Evolutionary conservation across 2,113 vertebrate species (phyloP).

Genomic region (Stigmatopora nigra): DNA sequence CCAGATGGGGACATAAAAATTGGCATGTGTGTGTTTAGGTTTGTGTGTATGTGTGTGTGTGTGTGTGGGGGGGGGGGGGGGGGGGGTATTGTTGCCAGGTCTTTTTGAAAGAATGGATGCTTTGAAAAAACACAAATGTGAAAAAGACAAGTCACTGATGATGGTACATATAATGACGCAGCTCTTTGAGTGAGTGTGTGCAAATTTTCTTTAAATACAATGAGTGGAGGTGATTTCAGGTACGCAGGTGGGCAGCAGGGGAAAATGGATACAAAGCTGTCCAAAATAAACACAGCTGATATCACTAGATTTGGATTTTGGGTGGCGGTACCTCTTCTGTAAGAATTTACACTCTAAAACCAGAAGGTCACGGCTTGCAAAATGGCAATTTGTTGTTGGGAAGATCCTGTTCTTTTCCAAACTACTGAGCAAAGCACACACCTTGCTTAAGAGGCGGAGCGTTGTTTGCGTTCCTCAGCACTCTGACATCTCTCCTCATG

Average conservation of each 20-base stretch:
- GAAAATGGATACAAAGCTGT: constrained; percentile 47
- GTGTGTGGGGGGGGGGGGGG: no score
- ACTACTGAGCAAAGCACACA: not conserved
- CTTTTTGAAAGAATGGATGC: constrained; percentile 47
- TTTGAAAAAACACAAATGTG: constrained; percentile 53
- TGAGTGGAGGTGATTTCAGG: constrained; percentile 47
- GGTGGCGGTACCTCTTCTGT: not conserved
- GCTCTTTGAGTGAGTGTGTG: constrained; percentile 22
- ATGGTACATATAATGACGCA: constrained; percentile 3
- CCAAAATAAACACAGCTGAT: constrained; percentile 61
- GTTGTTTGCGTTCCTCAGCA: not conserved
- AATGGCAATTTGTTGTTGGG: not conserved
- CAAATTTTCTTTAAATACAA: constrained; percentile 16
- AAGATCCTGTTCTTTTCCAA: not conserved
- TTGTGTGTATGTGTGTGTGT: constrained; percentile 24
- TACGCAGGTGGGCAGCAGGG: constrained; percentile 57
- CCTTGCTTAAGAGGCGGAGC: not conserved
- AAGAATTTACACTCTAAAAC: not conserved
- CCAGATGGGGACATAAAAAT: constrained; percentile 59
- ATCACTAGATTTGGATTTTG: constrained; percentile 20
- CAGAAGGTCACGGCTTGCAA: not conserved
- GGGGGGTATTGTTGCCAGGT: constrained; percentile 24
- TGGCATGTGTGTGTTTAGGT: constrained; percentile 23
- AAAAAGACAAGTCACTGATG: constrained; percentile 28
- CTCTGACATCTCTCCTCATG: not conserved